Evolutionary conservation across 2,888 invertebrate genomes (phyloP).

Genomic region (Isoperla grammatica): DNA sequence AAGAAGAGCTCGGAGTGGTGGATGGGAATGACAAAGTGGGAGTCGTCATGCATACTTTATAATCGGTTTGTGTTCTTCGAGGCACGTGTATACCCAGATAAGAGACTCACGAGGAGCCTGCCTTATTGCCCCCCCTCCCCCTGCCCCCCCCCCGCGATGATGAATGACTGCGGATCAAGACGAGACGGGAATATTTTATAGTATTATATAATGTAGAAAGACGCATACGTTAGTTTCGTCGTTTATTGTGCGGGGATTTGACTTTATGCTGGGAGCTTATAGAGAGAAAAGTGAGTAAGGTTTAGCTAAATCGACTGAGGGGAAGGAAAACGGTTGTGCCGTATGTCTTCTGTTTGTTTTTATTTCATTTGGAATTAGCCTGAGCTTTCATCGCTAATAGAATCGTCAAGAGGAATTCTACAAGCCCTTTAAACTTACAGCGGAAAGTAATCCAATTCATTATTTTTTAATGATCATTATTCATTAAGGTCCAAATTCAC

Average conservation of each 20-base stretch:
- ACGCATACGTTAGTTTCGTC: conserved; percentile 7
- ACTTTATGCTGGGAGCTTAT: too few relatives aligned
- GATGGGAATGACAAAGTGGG: conserved; percentile 15
- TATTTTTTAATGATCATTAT: too few relatives aligned
- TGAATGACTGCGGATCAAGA: conserved; percentile 18
- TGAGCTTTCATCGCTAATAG: too few relatives aligned
- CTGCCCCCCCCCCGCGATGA: background rate
- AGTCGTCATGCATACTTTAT: conserved; percentile 18
- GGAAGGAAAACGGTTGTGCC: too few relatives aligned
- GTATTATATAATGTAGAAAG: conserved; percentile 11
- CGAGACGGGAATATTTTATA: conserved; percentile 14
- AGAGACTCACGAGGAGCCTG: background rate
- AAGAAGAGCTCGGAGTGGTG: conserved; percentile 12
- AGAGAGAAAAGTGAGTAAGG: too few relatives aligned
- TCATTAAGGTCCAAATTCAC: too few relatives aligned
- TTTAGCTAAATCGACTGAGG: too few relatives aligned
- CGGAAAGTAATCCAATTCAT: too few relatives aligned
- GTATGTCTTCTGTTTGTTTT: too few relatives aligned
- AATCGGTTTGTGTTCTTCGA: conserved; percentile 11
- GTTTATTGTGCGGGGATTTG: background rate
- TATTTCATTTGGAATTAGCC: too few relatives aligned
- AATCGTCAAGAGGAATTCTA: too few relatives aligned
- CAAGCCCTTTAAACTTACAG: too few relatives aligned
- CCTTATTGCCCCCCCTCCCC: conserved; percentile 8
- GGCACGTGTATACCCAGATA: conserved; percentile 9